A percentile compares a stretch with the other conserved stretches of the same genome.
Evolutionary conservation across 2,888 invertebrate species (phyloP).

Genomic region (Drosophila falleni): DNA sequence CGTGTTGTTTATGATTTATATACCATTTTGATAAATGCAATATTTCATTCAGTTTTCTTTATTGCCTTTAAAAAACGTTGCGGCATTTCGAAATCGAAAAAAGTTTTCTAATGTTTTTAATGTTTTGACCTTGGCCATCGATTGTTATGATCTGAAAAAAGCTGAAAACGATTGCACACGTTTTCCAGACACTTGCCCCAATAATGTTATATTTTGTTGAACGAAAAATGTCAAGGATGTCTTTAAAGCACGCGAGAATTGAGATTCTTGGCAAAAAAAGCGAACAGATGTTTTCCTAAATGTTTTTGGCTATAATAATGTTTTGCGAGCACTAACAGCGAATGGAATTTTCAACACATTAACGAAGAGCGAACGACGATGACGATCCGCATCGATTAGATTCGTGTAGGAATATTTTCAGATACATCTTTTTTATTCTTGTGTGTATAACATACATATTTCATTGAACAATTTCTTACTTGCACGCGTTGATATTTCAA

Average conservation of each 20-base stretch:
- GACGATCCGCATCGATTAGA: constrained; percentile 20
- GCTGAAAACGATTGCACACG: constrained; percentile 26
- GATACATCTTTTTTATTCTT: neutral
- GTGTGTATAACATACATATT: constrained; percentile 30
- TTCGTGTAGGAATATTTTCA: constrained; percentile 45
- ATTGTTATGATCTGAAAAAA: constrained; percentile 4
- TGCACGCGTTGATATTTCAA: constrained; percentile 68
- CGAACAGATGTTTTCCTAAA: constrained; percentile 63
- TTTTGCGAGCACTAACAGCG: constrained; percentile 46
- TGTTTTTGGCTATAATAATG: constrained; percentile 48
- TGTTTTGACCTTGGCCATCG: constrained; percentile 53
- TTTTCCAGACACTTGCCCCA: constrained; percentile 66
- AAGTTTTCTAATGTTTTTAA: constrained; percentile 22
- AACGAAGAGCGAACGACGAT: constrained; percentile 33
- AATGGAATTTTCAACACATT: constrained; percentile 47
- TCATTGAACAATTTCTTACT: constrained; percentile 62
- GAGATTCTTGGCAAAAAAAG: constrained; percentile 2
- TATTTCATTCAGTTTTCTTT: constrained; percentile 42
- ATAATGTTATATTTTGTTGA: constrained; percentile 11
- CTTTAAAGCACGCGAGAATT: constrained; percentile 49
- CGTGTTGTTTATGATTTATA: constrained; percentile 69
- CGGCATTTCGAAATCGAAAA: constrained; percentile 41
- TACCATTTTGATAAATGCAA: constrained; percentile 24
- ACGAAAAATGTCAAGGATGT: constrained; percentile 65
- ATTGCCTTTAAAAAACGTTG: constrained; percentile 17